These are phyloP conservation scores for Patella ulyssiponensis DNA, from an alignment of 2,888 invertebrate genomes.

Conservation along the genomic window DNA sequence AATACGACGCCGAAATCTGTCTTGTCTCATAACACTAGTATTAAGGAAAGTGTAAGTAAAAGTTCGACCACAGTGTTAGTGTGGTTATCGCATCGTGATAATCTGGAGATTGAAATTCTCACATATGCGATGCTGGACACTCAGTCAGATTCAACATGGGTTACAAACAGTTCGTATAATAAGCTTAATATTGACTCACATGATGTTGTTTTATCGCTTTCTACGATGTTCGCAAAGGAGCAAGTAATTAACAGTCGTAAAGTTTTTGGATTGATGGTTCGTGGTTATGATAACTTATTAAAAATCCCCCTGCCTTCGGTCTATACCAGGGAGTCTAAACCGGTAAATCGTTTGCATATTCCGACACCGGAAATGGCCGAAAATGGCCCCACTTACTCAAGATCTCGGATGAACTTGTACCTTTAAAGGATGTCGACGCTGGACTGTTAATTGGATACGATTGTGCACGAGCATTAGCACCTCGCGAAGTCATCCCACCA, in stretches of 20 bases:
- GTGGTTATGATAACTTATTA: no score
- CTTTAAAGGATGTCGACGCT: background rate
- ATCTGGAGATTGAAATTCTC: conserved; percentile 31
- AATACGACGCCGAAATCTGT: background rate
- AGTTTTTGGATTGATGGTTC: background rate
- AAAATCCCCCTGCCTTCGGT: background rate
- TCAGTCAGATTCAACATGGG: conserved; percentile 38
- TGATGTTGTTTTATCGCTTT: no score
- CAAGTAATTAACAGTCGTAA: background rate
- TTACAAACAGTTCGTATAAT: no score
- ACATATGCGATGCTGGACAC: conserved; percentile 45
- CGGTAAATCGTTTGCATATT: background rate
- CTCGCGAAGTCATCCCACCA: background rate
- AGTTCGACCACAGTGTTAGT: conserved; percentile 34
- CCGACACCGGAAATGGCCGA: background rate
- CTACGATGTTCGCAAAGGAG: background rate
- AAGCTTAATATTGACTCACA: no score
- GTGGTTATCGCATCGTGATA: conserved; percentile 28
- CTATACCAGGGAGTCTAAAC: background rate
- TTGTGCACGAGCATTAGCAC: background rate
- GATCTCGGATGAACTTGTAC: background rate
- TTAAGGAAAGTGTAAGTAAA: conserved; percentile 3
- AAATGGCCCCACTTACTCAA: background rate
- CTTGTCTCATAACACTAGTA: background rate
- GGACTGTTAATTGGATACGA: background rate